Percentiles rank a stretch among this genome's conserved stretches.
phyloP scores from a whole-genome alignment of 1,140 invertebrate genomes.

The Lepidurus arcticus region DNA sequence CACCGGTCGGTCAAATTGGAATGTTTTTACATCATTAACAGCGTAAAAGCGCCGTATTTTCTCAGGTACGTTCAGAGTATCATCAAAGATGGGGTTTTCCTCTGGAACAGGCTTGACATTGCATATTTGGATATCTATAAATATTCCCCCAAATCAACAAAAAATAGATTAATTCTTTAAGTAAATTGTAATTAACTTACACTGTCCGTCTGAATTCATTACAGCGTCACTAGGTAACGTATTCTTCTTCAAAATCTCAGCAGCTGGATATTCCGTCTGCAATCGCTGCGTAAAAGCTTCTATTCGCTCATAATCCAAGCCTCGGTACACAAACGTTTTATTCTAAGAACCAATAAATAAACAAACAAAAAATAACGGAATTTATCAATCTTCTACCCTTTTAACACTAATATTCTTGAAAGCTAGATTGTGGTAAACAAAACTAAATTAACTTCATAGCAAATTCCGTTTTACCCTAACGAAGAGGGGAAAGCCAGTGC shows the following conservation, averaged over 20 bases:
- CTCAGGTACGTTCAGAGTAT: constrained; percentile 61
- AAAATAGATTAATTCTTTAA: background rate
- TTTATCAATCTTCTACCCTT: constrained; percentile 28
- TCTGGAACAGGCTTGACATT: constrained; percentile 83
- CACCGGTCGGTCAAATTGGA: constrained; percentile 82
- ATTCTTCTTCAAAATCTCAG: constrained; percentile 85
- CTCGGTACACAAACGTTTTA: constrained; percentile 92
- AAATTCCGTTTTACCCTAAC: constrained; percentile 64
- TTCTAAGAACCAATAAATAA: constrained; percentile 59
- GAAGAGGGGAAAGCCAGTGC: constrained; percentile 86
- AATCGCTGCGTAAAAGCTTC: constrained; percentile 88
- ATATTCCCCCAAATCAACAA: background rate
- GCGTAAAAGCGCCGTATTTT: constrained; percentile 81
- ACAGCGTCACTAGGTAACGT: constrained; percentile 81
- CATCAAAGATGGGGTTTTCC: constrained; percentile 45
- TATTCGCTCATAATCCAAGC: constrained; percentile 90
- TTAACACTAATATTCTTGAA: constrained; percentile 34
- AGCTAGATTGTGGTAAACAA: constrained; percentile 27
- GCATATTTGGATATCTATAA: constrained; percentile 81
- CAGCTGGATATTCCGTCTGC: constrained; percentile 86
- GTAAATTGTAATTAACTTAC: constrained; percentile 47
- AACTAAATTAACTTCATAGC: constrained; percentile 25
- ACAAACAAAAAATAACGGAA: constrained; percentile 3
- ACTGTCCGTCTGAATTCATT: constrained; percentile 74
- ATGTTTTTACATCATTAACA: constrained; percentile 84